Conservation (phyloP, 2,797 vertebrate species). For the Loris lydekkerianus region DNA sequence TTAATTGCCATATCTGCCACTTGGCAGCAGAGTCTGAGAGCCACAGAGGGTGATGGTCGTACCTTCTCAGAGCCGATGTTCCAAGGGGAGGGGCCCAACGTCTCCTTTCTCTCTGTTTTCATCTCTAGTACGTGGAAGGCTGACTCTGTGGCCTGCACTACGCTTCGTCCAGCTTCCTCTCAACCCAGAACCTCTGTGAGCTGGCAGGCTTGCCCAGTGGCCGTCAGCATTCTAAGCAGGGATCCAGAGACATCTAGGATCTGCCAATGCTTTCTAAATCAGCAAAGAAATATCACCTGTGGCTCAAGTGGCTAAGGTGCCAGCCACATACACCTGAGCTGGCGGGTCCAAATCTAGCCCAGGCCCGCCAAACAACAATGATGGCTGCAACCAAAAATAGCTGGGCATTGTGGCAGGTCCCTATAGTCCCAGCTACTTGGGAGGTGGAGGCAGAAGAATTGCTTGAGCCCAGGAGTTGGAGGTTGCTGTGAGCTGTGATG, state of each 20-base stretch:
- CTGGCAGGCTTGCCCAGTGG: background rate
- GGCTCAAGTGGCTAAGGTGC: too few species aligned
- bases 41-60: background rate
- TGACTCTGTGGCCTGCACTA: accelerated
- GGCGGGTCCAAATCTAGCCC: too few species aligned
- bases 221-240: background rate
- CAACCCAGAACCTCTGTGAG: background rate
- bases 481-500: too few species aligned
- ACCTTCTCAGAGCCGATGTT: background rate
- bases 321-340: too few species aligned
- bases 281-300: conserved; percentile 26
- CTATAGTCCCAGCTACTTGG: too few species aligned
- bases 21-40: background rate
- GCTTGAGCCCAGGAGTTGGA: too few species aligned
- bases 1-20: background rate
- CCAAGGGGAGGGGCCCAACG: background rate
- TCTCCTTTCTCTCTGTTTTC: background rate
- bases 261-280: conserved; percentile 38
- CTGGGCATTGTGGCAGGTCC: too few species aligned
- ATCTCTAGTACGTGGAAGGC: accelerated
- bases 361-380: too few species aligned
- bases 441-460: too few species aligned
- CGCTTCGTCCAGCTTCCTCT: background rate
- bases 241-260: background rate
- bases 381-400: too few species aligned